Conservation (phyloP, 2,888 invertebrate genomes). For the Tineola bisselliella region DNA sequence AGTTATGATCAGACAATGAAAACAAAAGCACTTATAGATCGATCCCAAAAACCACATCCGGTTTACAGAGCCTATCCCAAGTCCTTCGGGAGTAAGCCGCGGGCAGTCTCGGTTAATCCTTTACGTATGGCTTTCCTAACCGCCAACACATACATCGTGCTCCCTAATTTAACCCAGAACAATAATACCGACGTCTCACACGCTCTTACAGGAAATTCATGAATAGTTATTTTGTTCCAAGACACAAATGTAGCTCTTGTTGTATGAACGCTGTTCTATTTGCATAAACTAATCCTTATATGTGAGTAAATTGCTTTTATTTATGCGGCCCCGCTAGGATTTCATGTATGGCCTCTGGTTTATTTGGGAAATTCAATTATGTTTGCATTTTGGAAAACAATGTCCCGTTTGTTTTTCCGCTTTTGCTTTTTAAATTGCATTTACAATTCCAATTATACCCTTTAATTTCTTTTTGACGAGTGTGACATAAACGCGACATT, state of each 20-base stretch:
- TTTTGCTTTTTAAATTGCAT: neutral
- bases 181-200: constrained; percentile 12
- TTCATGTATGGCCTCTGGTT: constrained; percentile 4
- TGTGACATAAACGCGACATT: neutral
- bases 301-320: constrained; percentile 10
- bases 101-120: neutral
- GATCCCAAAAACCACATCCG: neutral
- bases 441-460: neutral
- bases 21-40: neutral
- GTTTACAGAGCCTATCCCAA: neutral
- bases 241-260: constrained; percentile 12
- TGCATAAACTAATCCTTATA: constrained; percentile 13
- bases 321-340: constrained; percentile 1
- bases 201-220: constrained; percentile 13
- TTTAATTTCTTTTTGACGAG: neutral
- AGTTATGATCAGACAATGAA: too few relatives aligned
- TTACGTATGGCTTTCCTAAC: neutral
- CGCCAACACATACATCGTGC: neutral
- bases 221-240: constrained; percentile 9
- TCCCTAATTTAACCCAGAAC: constrained; percentile 9
- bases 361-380: constrained; percentile 4
- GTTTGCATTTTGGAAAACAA: constrained; percentile 4
- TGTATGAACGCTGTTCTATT: constrained; percentile 6
- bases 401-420: neutral
- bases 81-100: neutral